These are phyloP conservation scores for Prochilodus magdalenae DNA, from an alignment of 2,113 vertebrate genomes.

Conservation along the genomic window DNA sequence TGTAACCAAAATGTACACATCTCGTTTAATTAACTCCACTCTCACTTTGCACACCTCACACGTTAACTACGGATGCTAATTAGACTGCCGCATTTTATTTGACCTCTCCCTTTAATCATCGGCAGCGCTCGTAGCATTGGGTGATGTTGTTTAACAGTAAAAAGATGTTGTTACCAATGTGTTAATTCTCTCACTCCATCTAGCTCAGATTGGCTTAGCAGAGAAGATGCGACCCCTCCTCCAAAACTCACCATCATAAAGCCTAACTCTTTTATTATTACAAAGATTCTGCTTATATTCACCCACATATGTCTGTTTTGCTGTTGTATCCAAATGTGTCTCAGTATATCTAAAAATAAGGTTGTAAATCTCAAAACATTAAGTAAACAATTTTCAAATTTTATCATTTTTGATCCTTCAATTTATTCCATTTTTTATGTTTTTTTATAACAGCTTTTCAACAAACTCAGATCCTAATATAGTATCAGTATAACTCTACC, in stretches of 20 bases:
- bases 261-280: neutral
- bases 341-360: too few relatives aligned
- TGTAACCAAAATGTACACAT: constrained; percentile 47
- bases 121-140: constrained; percentile 15
- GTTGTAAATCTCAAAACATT: too few relatives aligned
- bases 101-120: constrained; percentile 43
- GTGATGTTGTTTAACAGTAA: constrained; percentile 29
- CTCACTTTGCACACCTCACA: constrained; percentile 36
- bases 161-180: neutral
- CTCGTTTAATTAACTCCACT: constrained; percentile 73
- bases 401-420: too few relatives aligned
- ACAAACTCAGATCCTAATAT: too few relatives aligned
- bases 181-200: constrained; percentile 21
- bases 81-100: constrained; percentile 40
- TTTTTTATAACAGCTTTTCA: too few relatives aligned
- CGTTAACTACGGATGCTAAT: constrained; percentile 41
- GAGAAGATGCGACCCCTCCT: neutral
- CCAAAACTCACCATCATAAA: neutral
- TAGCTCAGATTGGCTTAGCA: neutral
- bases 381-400: too few relatives aligned
- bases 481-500: too few relatives aligned
- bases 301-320: too few relatives aligned
- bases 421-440: too few relatives aligned
- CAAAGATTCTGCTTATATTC: neutral
- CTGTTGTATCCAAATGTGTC: too few relatives aligned